Percentiles rank a stretch among this genome's conserved stretches.
Evolutionary conservation across 2,888 invertebrate genomes (phyloP).

Genomic region (Epinotia brunnichana): DNA sequence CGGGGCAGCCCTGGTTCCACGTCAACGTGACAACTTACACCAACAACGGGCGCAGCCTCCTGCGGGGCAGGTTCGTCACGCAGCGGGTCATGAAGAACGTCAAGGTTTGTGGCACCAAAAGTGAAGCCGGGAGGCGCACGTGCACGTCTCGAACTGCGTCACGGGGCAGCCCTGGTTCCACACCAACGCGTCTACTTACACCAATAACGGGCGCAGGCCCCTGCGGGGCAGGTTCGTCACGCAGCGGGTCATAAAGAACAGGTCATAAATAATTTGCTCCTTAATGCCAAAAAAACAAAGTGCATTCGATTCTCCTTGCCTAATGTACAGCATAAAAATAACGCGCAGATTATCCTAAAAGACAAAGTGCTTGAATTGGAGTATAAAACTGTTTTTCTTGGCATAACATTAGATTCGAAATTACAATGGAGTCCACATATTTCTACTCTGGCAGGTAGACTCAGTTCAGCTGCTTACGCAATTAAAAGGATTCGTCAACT

Average conservation of each 20-base stretch:
- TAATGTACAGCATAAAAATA: no score
- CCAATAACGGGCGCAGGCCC: neutral
- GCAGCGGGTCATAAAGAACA: neutral
- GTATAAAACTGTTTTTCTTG: no score
- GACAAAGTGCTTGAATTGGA: no score
- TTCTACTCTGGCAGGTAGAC: no score
- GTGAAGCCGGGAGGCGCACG: neutral
- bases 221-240: neutral
- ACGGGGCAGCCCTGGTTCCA: neutral
- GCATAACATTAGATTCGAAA: no score
- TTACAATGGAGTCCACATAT: no score
- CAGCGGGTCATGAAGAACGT: neutral
- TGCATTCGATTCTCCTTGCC: no score
- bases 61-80: neutral
- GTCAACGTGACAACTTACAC: neutral
- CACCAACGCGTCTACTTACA: neutral
- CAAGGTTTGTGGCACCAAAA: conserved; percentile 10
- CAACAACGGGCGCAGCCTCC: neutral
- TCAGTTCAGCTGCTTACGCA: no score
- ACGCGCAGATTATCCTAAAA: no score
- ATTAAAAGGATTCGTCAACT: no score
- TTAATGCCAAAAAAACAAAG: no score
- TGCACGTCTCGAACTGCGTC: neutral
- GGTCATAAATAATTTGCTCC: no score
- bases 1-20: neutral